These are phyloP conservation scores for Mareca strepera DNA, from an alignment of 2,797 vertebrate species.

Conservation along the genomic window DNA sequence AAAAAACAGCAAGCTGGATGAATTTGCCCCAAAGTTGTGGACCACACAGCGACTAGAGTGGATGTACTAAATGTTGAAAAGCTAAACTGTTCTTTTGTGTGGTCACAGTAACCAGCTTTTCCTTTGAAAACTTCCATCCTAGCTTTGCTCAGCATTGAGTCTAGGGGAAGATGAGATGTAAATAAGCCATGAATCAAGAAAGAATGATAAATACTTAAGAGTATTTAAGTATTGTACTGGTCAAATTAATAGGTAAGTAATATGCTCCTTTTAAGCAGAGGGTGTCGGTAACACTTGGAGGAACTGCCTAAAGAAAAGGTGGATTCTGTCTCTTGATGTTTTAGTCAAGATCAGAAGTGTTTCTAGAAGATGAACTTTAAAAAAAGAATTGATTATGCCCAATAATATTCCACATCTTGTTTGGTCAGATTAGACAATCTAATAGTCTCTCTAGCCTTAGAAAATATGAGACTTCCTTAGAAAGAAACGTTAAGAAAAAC, in stretches of 20 bases:
- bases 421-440: constrained; percentile 40
- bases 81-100: not conserved
- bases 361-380: not conserved
- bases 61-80: not conserved
- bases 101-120: not conserved
- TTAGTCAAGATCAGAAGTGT: not conserved
- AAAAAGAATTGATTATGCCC: not conserved
- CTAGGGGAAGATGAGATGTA: not conserved
- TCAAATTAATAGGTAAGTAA: not conserved
- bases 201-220: not conserved
- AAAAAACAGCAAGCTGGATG: not conserved
- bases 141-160: not conserved
- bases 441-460: constrained; percentile 1
- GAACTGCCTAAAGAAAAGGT: not conserved
- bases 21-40: not conserved
- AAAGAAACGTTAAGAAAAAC: constrained; percentile 46
- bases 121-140: not conserved
- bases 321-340: not conserved
- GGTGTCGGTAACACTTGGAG: not conserved
- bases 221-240: not conserved
- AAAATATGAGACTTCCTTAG: not conserved
- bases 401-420: not conserved
- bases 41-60: not conserved
- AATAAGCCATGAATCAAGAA: not conserved
- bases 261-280: not conserved